Conservation (phyloP, 2,888 invertebrate genomes). For the Harpalus rubripes region DNA sequence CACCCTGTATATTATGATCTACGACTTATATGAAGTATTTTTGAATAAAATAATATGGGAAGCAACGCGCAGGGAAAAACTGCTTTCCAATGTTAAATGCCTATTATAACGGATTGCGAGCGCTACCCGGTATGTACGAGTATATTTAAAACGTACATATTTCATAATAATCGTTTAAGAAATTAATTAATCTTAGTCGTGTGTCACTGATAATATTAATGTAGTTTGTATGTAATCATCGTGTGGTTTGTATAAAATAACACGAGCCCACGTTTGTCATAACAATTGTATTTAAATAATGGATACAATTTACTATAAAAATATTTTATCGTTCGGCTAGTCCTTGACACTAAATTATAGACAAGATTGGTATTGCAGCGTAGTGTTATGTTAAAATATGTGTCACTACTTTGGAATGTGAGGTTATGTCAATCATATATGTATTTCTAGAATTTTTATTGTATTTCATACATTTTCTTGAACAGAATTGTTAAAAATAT, state of each 20-base stretch:
- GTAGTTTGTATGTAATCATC: no score
- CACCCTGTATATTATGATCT: no score
- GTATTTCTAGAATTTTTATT: constrained; percentile 22
- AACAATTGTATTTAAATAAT: not conserved
- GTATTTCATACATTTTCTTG: not conserved
- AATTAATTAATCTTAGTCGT: no score
- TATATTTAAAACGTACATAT: no score
- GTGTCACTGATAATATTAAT: no score
- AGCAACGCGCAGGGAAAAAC: no score
- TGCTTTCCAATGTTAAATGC: no score
- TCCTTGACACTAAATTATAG: constrained; percentile 53
- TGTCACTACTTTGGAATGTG: constrained; percentile 43
- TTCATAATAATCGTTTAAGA: no score
- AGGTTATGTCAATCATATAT: constrained; percentile 24
- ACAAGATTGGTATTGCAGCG: constrained; percentile 36
- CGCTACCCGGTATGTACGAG: no score
- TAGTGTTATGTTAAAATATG: constrained; percentile 30
- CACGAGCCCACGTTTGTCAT: not conserved
- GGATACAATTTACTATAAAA: constrained; percentile 24
- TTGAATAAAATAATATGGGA: no score
- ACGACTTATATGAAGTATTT: no score
- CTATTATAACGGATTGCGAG: no score
- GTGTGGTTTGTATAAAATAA: not conserved
- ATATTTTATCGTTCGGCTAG: constrained; percentile 17
- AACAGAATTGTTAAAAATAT: constrained; percentile 15